Evolutionary conservation across 2,888 invertebrate species (phyloP), one percentile per base, ranked within the genome.

Genomic region (Nephrocerus scutellatus): DNA sequence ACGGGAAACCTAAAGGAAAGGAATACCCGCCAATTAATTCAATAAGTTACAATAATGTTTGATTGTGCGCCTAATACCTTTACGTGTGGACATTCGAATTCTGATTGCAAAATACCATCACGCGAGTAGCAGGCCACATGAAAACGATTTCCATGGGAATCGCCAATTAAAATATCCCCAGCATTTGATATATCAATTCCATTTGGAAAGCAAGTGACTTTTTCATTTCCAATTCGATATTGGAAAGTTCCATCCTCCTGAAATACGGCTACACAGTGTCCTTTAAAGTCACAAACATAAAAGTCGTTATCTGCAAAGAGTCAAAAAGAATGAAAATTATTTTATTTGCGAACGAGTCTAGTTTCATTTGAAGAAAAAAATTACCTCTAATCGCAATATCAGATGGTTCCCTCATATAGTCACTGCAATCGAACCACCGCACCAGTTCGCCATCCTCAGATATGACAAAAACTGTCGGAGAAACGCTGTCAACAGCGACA

Each of bases 181-280:
- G 90, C 91, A 70, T 93, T 93, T 36, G 92, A 92, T 63, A 96
- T 92, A 72, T 95, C 95, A 61, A 96, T 95, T 51, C 96, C 96
- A 68, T 95, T 96, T 6, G 95, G 96, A 70, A 92, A 96, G 71
- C 92, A 92, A 57, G 95, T 96, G 55, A 95, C 81, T 66, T 84
- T 90, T 71, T 95, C 92, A 71, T 86, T 87, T 50, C 95, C 96
- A 67, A 96, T 95, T 53, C 91, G 84, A 52, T 93, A 84, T 59
- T 91, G 72, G 71, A 90, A 95, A 47, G 80, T 80, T 40, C 95
- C 95, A 49, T 88, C 86, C 64, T 92, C 91, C 63, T 84, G 88
- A 68, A 93, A 93, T 31, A 95, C 93, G 18, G 93, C 93, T 36
- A 95, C 93, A 70, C 93, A 93, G 72, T 95, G 95, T 36, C 93